Evolutionary conservation across 1,140 invertebrate genomes (phyloP).

Genomic region (Spodoptera litura): DNA sequence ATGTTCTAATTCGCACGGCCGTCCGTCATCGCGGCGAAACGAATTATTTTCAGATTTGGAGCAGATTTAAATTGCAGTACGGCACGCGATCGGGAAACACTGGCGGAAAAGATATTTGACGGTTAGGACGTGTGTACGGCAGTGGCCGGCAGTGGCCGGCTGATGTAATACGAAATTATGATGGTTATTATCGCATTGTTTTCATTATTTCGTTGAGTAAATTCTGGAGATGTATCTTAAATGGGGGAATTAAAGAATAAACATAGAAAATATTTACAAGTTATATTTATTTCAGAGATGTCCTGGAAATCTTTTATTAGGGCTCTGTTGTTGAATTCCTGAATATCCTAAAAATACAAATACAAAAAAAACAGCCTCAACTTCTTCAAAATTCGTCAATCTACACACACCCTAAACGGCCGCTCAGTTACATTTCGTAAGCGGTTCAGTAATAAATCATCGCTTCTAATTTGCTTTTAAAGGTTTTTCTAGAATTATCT

Average conservation of each 20-base stretch:
- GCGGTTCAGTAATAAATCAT: constrained; percentile 80
- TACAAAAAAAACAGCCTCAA: background rate
- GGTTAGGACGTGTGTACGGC: constrained; percentile 30
- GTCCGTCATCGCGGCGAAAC: constrained; percentile 54
- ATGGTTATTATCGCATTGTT: no score
- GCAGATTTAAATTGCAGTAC: constrained; percentile 82
- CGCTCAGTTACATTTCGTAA: constrained; percentile 69
- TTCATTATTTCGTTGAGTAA: background rate
- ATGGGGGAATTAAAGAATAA: no score
- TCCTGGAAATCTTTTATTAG: no score
- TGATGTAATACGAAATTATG: background rate
- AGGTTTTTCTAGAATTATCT: constrained; percentile 80
- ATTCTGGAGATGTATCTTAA: no score
- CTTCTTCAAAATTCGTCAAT: background rate
- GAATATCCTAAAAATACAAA: no score
- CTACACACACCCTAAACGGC: constrained; percentile 46
- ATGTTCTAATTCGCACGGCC: constrained; percentile 66
- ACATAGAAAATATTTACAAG: no score
- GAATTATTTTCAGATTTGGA: constrained; percentile 85
- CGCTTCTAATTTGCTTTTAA: constrained; percentile 85
- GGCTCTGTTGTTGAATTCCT: no score
- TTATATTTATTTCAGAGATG: no score
- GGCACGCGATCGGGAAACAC: constrained; percentile 79
- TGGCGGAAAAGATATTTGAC: constrained; percentile 68
- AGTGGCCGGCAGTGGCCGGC: background rate